These are phyloP conservation scores for Periophthalmus modestus DNA, from an alignment of 2,113 vertebrate genomes.

Conservation along the genomic window DNA sequence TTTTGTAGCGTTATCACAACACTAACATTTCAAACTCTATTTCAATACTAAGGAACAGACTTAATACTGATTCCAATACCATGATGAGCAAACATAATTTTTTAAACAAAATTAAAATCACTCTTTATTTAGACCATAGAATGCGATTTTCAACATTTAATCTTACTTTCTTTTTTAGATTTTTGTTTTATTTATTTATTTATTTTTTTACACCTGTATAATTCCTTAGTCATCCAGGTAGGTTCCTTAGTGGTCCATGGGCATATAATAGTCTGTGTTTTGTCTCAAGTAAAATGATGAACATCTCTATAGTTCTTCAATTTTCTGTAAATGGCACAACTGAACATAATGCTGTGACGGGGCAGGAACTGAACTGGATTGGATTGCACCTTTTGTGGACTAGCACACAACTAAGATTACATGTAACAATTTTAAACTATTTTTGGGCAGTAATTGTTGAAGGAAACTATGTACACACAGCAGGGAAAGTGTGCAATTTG, in stretches of 20 bases:
- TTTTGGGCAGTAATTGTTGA: conserved; percentile 13
- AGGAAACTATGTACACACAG: conserved; percentile 6
- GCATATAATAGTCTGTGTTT: neutral
- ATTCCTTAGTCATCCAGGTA: too few species aligned
- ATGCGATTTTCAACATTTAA: too few species aligned
- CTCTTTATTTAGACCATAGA: too few species aligned
- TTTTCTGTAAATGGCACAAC: neutral
- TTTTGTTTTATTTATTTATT: too few species aligned
- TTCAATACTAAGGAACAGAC: too few species aligned
- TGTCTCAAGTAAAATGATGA: neutral
- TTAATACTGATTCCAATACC: too few species aligned
- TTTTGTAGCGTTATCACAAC: conserved; percentile 13
- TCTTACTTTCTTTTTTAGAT: too few species aligned
- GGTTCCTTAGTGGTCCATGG: too few species aligned
- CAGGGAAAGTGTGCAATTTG: conserved; percentile 32
- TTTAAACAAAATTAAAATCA: too few species aligned
- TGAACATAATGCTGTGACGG: conserved; percentile 9
- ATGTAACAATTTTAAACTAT: conserved; percentile 30
- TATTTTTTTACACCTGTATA: too few species aligned
- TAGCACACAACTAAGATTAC: conserved; percentile 20
- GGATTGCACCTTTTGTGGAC: conserved; percentile 10
- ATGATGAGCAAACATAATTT: too few species aligned
- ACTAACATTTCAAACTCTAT: too few species aligned
- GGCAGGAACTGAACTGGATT: conserved; percentile 16
- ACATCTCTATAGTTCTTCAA: neutral